Conservation (phyloP, 2,888 invertebrate species). For the Tetheella fluctuosa region DNA sequence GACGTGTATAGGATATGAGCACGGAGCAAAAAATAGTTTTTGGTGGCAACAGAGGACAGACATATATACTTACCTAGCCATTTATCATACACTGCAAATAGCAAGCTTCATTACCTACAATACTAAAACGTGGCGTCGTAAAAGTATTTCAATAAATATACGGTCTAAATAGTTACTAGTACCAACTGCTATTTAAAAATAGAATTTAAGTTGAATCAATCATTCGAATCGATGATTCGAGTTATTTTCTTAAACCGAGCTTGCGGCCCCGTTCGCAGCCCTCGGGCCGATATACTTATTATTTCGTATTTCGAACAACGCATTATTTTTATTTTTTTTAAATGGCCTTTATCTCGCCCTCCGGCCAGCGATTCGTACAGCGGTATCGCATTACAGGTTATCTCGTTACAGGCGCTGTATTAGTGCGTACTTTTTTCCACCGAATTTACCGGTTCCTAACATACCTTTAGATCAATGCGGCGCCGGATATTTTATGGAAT, state of each 20-base stretch:
- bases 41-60: slow-evolving; percentile 21
- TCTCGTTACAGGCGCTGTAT: slow-evolving; percentile 74
- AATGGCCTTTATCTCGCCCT: slow-evolving; percentile 74
- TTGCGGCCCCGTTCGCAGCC: slow-evolving; percentile 30
- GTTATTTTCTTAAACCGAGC: slow-evolving; percentile 8
- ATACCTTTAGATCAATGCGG: slow-evolving; percentile 45
- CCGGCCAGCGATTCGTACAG: slow-evolving; percentile 74
- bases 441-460: slow-evolving; percentile 65
- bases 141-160: background rate
- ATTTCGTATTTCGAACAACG: slow-evolving; percentile 75
- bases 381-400: slow-evolving; percentile 78
- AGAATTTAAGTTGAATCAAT: slow-evolving; percentile 19
- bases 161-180: background rate
- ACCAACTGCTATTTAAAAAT: slow-evolving; percentile 2
- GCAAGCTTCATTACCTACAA: too few relatives aligned
- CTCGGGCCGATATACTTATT: slow-evolving; percentile 62
- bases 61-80: background rate
- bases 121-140: background rate
- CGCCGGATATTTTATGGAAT: slow-evolving; percentile 72
- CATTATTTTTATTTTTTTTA: slow-evolving; percentile 64
- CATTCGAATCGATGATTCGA: slow-evolving; percentile 21
- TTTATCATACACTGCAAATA: background rate
- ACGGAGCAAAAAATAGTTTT: slow-evolving; percentile 56
- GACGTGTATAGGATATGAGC: slow-evolving; percentile 75
- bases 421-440: slow-evolving; percentile 57